Evolutionary conservation across 37 sponge, comb jelly and placozoan species (phyloP).

Genomic region (Petrosia ficiformis): DNA sequence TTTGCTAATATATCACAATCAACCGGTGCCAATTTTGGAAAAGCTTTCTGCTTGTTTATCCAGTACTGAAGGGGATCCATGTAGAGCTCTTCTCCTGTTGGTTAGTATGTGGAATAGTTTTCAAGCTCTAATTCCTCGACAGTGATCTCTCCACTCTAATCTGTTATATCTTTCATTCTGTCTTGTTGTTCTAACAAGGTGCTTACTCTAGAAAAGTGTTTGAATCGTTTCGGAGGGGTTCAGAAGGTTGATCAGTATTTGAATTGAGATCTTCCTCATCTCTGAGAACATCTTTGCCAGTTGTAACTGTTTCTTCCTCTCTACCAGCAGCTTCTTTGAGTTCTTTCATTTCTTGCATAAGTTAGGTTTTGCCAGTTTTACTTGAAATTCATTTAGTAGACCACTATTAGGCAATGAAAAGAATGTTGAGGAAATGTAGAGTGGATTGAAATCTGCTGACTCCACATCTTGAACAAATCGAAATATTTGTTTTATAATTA

Average conservation of each 20-base stretch:
- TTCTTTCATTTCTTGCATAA: background rate
- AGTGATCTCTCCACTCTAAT: background rate
- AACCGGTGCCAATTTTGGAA: constrained; percentile 4
- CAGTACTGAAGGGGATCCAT: constrained; percentile 13
- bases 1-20: constrained; percentile 13
- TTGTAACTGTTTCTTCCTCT: background rate
- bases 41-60: background rate
- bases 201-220: constrained; percentile 7
- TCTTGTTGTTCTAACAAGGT: background rate
- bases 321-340: background rate
- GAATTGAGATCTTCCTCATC: background rate
- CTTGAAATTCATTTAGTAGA: background rate
- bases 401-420: background rate
- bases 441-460: background rate
- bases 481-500: background rate
- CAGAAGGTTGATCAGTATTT: background rate
- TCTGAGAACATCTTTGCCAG: background rate
- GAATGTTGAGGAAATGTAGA: constrained; percentile 7
- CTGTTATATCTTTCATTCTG: background rate
- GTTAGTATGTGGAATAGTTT: background rate
- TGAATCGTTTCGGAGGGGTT: constrained; percentile 6
- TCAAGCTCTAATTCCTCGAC: constrained; percentile 7
- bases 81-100: background rate
- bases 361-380: constrained; percentile 1
- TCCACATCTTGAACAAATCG: background rate